A percentile compares a stretch with the other conserved stretches of the same genome.
These are phyloP conservation scores for Acleris sparsana DNA, from an alignment of 2,888 invertebrate genomes.

Conservation along the genomic window DNA sequence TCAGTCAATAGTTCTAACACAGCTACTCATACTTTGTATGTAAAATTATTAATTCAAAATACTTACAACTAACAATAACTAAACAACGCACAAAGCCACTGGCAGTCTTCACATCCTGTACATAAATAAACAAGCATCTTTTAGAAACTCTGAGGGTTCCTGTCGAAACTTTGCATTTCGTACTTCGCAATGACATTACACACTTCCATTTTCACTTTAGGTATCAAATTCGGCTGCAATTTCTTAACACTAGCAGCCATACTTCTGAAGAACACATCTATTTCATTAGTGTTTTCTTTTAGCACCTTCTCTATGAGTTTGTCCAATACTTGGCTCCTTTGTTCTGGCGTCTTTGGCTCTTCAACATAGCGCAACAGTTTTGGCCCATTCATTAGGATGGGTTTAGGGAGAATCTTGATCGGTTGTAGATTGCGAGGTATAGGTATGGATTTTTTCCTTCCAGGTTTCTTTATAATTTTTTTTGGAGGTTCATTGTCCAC, in stretches of 20 bases:
- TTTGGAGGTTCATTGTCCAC: slow-evolving; percentile 55
- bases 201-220: slow-evolving; percentile 80
- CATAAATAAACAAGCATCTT: slow-evolving; percentile 6
- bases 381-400: slow-evolving; percentile 65
- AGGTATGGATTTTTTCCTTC: slow-evolving; percentile 65
- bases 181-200: slow-evolving; percentile 80
- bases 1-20: slow-evolving; percentile 20
- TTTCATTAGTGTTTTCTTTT: slow-evolving; percentile 77
- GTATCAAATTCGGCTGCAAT: slow-evolving; percentile 75
- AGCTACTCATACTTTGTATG: slow-evolving; percentile 32
- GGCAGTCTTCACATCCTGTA: slow-evolving; percentile 26
- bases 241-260: slow-evolving; percentile 80
- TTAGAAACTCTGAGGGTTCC: slow-evolving; percentile 49
- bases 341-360: slow-evolving; percentile 62
- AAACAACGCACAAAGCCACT: slow-evolving; percentile 25
- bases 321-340: slow-evolving; percentile 68
- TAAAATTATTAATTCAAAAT: slow-evolving; percentile 27
- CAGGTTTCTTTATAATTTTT: slow-evolving; percentile 61
- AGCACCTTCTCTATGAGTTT: slow-evolving; percentile 74
- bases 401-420: slow-evolving; percentile 77
- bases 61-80: slow-evolving; percentile 29
- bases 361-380: slow-evolving; percentile 69
- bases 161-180: slow-evolving; percentile 79
- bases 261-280: slow-evolving; percentile 77
- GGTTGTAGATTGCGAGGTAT: slow-evolving; percentile 64